These are phyloP conservation scores for Ceratina japonica DNA, from an alignment of 1,140 invertebrate species.

Conservation along the genomic window DNA sequence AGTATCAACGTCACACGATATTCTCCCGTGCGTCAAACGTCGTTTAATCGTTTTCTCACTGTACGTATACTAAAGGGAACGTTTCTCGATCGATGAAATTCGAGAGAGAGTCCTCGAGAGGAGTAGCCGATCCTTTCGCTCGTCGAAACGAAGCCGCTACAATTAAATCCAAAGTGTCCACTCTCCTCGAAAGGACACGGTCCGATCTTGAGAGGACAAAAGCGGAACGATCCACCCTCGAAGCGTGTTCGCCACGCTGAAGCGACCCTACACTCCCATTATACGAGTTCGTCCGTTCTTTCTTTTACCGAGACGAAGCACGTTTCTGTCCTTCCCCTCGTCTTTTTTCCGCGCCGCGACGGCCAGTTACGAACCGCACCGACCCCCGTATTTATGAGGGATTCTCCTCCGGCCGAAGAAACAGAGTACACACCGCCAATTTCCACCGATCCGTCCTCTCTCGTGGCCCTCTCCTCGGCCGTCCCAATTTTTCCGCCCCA, in stretches of 20 bases:
- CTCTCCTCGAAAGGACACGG: neutral
- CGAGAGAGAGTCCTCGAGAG: too few relatives aligned
- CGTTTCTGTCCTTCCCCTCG: slow-evolving; percentile 10
- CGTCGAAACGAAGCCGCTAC: neutral
- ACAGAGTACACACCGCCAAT: slow-evolving; percentile 59
- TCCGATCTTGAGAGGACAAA: slow-evolving; percentile 5
- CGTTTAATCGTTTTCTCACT: too few relatives aligned
- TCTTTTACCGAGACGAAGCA: slow-evolving; percentile 38
- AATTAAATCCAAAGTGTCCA: slow-evolving; percentile 31
- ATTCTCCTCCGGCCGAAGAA: slow-evolving; percentile 48
- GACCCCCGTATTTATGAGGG: slow-evolving; percentile 66
- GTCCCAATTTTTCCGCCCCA: slow-evolving; percentile 64
- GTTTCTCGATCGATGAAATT: neutral
- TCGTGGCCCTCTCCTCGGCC: slow-evolving; percentile 6
- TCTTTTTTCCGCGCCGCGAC: neutral
- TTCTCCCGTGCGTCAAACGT: too few relatives aligned
- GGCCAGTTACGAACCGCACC: slow-evolving; percentile 48
- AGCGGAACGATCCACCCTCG: neutral
- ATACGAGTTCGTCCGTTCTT: slow-evolving; percentile 6
- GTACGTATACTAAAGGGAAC: too few relatives aligned
- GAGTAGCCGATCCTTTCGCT: neutral
- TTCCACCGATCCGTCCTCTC: slow-evolving; percentile 43
- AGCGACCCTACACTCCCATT: slow-evolving; percentile 30
- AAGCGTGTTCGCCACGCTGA: slow-evolving; percentile 36
- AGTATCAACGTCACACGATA: too few relatives aligned